Conservation (phyloP, 2,113 vertebrate species). For the Trichechus manatus region DNA sequence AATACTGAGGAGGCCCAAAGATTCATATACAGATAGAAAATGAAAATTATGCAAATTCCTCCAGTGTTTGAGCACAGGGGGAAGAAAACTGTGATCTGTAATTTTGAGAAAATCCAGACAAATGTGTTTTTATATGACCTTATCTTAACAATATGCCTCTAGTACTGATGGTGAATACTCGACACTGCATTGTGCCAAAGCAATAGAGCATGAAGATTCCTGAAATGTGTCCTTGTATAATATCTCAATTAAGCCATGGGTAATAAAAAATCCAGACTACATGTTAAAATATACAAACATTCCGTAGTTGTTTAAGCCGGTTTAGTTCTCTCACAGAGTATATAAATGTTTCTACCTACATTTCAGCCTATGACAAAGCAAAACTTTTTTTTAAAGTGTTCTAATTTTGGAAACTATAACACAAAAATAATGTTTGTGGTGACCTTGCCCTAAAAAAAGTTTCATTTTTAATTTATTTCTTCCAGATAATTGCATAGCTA, state of each 20-base stretch:
- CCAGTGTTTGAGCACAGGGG: background rate
- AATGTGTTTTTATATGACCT: constrained; percentile 29
- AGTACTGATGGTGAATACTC: constrained; percentile 54
- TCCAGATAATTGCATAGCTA: constrained; percentile 46
- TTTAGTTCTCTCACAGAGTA: background rate
- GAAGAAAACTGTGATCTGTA: constrained; percentile 46
- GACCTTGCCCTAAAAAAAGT: background rate
- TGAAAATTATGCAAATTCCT: background rate
- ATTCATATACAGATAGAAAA: constrained; percentile 51
- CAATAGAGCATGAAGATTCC: constrained; percentile 59
- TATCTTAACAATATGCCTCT: constrained; percentile 31
- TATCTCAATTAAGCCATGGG: constrained; percentile 48
- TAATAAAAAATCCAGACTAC: constrained; percentile 51
- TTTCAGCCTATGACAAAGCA: background rate
- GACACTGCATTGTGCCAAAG: constrained; percentile 37
- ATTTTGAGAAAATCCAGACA: constrained; percentile 52
- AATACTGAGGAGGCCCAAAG: background rate
- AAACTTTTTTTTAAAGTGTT: background rate
- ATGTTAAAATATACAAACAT: constrained; percentile 68
- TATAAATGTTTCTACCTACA: background rate
- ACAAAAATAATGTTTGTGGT: background rate
- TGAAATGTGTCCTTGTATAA: constrained; percentile 38
- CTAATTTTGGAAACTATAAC: constrained; percentile 25
- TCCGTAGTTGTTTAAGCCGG: constrained; percentile 56
- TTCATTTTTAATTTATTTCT: constrained; percentile 52